A percentile compares a stretch with the other conserved stretches of the same genome.
phyloP scores from a whole-genome alignment of 2,113 vertebrate genomes.

The Tursiops truncatus region DNA sequence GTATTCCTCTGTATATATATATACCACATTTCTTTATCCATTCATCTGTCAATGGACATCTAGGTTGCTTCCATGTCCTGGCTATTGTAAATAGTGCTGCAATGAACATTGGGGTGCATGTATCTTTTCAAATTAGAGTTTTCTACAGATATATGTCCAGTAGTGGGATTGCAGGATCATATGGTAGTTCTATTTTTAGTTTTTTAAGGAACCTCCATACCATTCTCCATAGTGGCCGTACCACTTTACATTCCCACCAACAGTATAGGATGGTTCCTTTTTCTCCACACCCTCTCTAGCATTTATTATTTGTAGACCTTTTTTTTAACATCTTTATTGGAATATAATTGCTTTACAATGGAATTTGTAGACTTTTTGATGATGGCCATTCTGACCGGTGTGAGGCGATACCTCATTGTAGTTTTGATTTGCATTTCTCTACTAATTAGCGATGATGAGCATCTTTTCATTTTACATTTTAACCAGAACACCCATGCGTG shows the following conservation, averaged over 20 bases:
- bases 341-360: too few species aligned
- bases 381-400: not conserved
- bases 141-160: too few species aligned
- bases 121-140: too few species aligned
- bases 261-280: not conserved
- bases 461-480: not conserved
- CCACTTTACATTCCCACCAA: not conserved
- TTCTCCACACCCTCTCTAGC: not conserved
- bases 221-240: not conserved
- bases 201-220: not conserved
- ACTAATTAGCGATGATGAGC: too few species aligned
- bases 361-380: not conserved
- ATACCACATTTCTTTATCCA: too few species aligned
- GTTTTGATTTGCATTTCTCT: not conserved
- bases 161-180: too few species aligned
- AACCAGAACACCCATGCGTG: not conserved
- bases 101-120: too few species aligned
- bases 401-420: not conserved
- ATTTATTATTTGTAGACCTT: not conserved
- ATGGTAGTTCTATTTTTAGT: too few species aligned
- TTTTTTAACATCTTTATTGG: not conserved
- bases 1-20: not conserved
- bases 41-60: too few species aligned
- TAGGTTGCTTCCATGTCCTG: too few species aligned
- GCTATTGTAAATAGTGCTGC: too few species aligned